Conservation (phyloP, 2,888 invertebrate species). For the Temnothorax rugatulus region DNA sequence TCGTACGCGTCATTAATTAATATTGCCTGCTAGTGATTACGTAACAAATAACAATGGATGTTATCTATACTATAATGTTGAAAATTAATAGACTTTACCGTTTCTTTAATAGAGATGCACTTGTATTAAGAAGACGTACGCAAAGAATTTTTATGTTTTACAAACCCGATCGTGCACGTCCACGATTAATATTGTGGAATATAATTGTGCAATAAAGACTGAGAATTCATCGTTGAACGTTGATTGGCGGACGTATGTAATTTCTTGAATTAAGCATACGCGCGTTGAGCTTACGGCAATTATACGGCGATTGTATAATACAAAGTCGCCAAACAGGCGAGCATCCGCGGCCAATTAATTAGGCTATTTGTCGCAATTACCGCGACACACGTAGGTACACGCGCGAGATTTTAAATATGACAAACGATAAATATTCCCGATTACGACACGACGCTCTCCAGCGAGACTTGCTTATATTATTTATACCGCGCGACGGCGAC, state of each 20-base stretch:
- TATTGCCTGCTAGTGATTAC: slow-evolving; percentile 1
- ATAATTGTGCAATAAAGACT: not conserved
- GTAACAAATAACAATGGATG: slow-evolving; percentile 25
- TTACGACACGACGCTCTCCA: not conserved
- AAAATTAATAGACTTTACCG: slow-evolving; percentile 12
- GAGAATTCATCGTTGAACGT: slow-evolving; percentile 13
- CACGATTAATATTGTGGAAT: not conserved
- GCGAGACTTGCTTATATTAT: slow-evolving; percentile 23
- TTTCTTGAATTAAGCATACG: not conserved
- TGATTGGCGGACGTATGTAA: not conserved
- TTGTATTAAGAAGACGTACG: not conserved
- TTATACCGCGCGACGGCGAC: slow-evolving; percentile 6
- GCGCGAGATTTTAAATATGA: not conserved
- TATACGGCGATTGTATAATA: not conserved
- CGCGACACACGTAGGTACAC: not conserved
- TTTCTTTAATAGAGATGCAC: not conserved
- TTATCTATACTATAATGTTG: not conserved
- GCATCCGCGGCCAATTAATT: slow-evolving; percentile 23
- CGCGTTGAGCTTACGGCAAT: not conserved
- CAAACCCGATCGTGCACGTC: not conserved
- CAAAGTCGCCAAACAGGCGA: not conserved
- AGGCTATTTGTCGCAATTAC: slow-evolving; percentile 33
- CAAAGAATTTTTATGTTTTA: not conserved
- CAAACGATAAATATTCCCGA: slow-evolving; percentile 22
- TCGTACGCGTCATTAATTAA: slow-evolving; percentile 33